Evolutionary conservation across 2,113 vertebrate genomes (phyloP).

Genomic region (Elgaria multicarinata): DNA sequence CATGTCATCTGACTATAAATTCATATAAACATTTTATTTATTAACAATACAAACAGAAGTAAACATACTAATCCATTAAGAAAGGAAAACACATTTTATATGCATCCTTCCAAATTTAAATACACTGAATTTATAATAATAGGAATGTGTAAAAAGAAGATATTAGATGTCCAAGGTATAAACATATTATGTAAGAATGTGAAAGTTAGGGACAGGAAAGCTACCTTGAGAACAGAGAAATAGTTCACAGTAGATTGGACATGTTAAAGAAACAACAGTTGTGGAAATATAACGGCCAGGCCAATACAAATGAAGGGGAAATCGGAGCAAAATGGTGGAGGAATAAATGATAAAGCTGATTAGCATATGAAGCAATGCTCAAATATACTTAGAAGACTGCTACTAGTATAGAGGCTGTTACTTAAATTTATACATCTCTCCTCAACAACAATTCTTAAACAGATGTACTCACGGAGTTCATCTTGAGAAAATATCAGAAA

Average conservation of each 20-base stretch:
- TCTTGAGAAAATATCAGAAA: slow-evolving; percentile 85
- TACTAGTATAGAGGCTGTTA: neutral
- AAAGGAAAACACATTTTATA: neutral
- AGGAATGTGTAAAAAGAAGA: neutral
- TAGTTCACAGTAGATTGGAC: neutral
- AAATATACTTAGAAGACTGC: neutral
- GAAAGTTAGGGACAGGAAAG: neutral
- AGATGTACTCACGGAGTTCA: slow-evolving; percentile 83
- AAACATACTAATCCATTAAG: neutral
- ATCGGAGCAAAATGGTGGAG: neutral
- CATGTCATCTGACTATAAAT: neutral
- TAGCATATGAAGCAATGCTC: neutral
- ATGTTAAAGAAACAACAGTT: too few species aligned
- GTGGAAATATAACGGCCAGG: neutral
- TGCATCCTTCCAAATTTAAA: neutral
- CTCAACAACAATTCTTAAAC: neutral
- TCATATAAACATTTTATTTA: neutral
- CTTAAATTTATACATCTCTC: neutral
- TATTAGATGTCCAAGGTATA: neutral
- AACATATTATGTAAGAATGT: neutral
- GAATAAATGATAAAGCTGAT: neutral
- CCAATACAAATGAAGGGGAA: neutral
- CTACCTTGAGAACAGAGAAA: neutral
- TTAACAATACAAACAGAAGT: neutral
- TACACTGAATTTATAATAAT: neutral